Percentiles rank a stretch among this genome's conserved stretches.
phyloP scores from a whole-genome alignment of 2,113 vertebrate species.

The Seriola quinqueradiata region DNA sequence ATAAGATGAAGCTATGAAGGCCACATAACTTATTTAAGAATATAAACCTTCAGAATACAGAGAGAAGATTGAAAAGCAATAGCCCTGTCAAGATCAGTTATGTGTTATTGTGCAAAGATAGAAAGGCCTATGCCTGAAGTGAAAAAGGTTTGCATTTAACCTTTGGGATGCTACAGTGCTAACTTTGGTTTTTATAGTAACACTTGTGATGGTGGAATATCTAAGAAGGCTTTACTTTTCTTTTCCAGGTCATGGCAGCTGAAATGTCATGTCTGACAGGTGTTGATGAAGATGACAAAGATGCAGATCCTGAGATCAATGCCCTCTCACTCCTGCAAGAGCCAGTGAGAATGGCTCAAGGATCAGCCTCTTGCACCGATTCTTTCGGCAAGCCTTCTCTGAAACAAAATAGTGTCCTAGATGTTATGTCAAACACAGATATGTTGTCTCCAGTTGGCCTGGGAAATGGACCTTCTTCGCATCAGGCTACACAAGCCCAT shows the following conservation, averaged over 20 bases:
- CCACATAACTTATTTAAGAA: no score
- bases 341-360: slow-evolving; percentile 87
- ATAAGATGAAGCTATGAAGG: no score
- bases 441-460: slow-evolving; percentile 89
- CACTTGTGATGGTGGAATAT: slow-evolving; percentile 14
- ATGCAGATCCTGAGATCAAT: slow-evolving; percentile 86
- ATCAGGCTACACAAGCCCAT: slow-evolving; percentile 88
- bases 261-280: slow-evolving; percentile 92
- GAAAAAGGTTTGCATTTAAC: not conserved
- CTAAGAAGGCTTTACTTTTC: slow-evolving; percentile 65
- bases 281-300: slow-evolving; percentile 91
- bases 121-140: not conserved
- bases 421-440: slow-evolving; percentile 89
- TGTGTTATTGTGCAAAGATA: not conserved
- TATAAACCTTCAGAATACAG: no score
- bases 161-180: not conserved
- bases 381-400: slow-evolving; percentile 69
- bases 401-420: slow-evolving; percentile 85
- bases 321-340: slow-evolving; percentile 86
- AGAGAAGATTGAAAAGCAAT: not conserved
- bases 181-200: not conserved
- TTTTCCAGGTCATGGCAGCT: slow-evolving; percentile 80
- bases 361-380: slow-evolving; percentile 65
- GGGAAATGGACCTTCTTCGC: slow-evolving; percentile 93
- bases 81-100: not conserved